Conservation (phyloP, 2,797 vertebrate species). For the Rallus crepitans region DNA sequence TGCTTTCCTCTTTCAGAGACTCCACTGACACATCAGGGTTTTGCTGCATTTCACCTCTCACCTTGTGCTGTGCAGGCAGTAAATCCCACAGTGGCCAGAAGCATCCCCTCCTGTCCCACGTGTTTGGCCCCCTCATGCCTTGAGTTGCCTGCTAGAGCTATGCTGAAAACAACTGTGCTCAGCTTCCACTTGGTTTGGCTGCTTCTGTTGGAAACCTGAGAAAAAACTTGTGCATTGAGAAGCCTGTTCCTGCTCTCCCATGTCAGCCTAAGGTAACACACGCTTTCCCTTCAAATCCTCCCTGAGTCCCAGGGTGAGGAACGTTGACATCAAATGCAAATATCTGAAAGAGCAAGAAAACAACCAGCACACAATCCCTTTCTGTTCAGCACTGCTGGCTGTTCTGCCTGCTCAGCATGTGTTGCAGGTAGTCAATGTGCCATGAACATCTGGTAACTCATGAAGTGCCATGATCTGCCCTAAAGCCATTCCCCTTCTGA, state of each 20-base stretch:
- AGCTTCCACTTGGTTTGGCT: background rate
- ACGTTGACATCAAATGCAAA: background rate
- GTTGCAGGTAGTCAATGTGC: slow-evolving; percentile 11
- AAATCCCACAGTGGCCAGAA: background rate
- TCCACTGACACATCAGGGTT: background rate
- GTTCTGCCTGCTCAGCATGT: background rate
- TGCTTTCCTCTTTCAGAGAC: background rate
- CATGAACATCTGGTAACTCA: background rate
- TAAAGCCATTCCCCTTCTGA: background rate
- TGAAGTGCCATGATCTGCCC: background rate
- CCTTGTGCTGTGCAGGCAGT: background rate
- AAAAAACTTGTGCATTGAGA: background rate
- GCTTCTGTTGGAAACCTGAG: background rate
- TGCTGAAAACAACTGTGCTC: background rate
- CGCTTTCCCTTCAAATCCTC: background rate
- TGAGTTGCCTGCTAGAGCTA: background rate
- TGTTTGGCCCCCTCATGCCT: background rate
- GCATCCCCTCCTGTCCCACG: background rate
- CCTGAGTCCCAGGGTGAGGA: background rate
- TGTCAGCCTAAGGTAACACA: background rate
- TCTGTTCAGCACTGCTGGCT: background rate
- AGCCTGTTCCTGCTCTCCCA: background rate
- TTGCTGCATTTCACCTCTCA: background rate
- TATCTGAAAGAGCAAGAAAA: slow-evolving; percentile 53
- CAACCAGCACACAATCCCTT: background rate